Evolutionary conservation across 92 coral and sea anemone species (phyloP).

Genomic region (Palythoa caribaeorum): DNA sequence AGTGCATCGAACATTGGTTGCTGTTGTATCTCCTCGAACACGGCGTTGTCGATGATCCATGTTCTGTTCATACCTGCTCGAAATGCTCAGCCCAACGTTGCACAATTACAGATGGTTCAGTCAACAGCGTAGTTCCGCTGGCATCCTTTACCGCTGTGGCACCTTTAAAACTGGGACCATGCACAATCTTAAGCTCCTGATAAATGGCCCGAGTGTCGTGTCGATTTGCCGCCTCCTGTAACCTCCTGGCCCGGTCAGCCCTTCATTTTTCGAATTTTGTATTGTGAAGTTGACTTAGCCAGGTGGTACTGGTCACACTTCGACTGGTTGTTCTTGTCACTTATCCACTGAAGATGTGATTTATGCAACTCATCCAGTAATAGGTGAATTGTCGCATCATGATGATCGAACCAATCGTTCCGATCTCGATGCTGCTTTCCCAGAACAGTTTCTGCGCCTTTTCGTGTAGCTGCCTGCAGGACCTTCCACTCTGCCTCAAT

Average conservation of each 20-base stretch:
- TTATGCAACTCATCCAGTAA: no score
- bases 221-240: not conserved
- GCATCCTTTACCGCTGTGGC: not conserved
- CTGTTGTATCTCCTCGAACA: no score
- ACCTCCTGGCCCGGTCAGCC: not conserved
- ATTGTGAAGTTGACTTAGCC: not conserved
- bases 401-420: no score
- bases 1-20: no score
- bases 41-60: not conserved
- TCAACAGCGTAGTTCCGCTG: not conserved
- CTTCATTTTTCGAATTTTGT: not conserved
- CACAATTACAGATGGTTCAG: not conserved
- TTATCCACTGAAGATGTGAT: no score
- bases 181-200: no score
- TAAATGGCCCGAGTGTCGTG: not conserved
- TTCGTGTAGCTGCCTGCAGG: no score
- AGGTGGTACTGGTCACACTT: not conserved
- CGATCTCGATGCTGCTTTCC: no score
- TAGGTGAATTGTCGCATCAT: no score
- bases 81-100: not conserved
- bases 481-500: not conserved
- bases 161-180: no score
- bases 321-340: no score
- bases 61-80: not conserved
- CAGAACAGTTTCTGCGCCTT: no score